Conservation (phyloP, 2,113 vertebrate species). For the Perca flavescens region DNA sequence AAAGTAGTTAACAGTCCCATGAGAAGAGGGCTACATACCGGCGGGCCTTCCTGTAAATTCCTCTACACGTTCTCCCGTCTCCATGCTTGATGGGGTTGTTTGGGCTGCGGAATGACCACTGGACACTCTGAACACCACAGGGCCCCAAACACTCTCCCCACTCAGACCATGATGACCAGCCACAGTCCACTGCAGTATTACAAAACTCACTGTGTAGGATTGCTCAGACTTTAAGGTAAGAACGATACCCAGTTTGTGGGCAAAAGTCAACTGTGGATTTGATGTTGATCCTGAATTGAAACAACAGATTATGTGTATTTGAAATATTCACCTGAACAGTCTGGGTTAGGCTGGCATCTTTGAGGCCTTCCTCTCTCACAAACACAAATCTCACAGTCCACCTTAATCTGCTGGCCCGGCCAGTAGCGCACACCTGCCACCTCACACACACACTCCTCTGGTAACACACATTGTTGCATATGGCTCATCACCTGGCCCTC, state of each 20-base stretch:
- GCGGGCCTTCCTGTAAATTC: conserved; percentile 92
- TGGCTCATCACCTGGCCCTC: conserved; percentile 84
- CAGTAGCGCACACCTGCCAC: conserved; percentile 80
- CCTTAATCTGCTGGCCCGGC: conserved; percentile 85
- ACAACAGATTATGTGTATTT: background rate
- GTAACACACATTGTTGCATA: conserved; percentile 81
- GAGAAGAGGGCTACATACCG: conserved; percentile 77
- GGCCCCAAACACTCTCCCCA: conserved; percentile 92
- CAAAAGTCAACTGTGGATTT: background rate
- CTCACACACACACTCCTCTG: conserved; percentile 86
- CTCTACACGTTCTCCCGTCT: conserved; percentile 84
- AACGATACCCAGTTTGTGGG: background rate
- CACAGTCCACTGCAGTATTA: conserved; percentile 87
- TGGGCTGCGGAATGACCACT: conserved; percentile 95
- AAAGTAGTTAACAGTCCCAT: background rate
- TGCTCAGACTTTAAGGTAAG: background rate
- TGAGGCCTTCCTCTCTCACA: conserved; percentile 86
- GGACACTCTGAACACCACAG: conserved; percentile 90
- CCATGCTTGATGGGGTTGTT: conserved; percentile 87
- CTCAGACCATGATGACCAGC: conserved; percentile 92
- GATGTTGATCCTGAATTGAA: background rate
- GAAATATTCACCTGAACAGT: conserved; percentile 85
- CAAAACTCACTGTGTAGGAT: conserved; percentile 1
- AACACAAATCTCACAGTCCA: conserved; percentile 87
- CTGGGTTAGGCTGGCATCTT: conserved; percentile 84